Conservation (phyloP, 2,888 invertebrate genomes). For the Phlogophora meticulosa region DNA sequence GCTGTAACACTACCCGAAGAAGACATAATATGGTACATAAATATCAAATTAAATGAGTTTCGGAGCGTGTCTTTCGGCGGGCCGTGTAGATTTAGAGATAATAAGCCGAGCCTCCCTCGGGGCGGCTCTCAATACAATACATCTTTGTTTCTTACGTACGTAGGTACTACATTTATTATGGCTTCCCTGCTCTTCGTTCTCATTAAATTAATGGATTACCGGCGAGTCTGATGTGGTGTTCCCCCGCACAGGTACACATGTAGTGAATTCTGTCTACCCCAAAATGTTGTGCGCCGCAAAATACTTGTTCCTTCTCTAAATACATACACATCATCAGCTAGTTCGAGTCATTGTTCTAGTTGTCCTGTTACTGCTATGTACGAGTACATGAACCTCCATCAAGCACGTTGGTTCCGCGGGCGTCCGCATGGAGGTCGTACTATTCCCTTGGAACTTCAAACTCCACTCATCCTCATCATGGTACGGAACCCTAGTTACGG, state of each 20-base stretch:
- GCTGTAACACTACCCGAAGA: constrained; percentile 9
- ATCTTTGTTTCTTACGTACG: constrained; percentile 20
- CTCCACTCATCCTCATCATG: no score
- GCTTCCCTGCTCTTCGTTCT: constrained; percentile 19
- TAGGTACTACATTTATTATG: constrained; percentile 17
- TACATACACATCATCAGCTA: neutral
- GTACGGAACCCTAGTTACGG: no score
- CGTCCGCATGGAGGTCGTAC: no score
- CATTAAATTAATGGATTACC: constrained; percentile 32
- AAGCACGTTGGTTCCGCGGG: no score
- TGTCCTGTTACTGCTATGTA: no score
- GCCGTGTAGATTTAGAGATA: constrained; percentile 37
- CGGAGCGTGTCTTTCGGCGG: constrained; percentile 24
- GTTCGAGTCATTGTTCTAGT: no score
- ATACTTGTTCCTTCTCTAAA: neutral
- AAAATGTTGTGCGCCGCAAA: neutral
- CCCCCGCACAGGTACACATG: neutral
- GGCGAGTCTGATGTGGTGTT: constrained; percentile 5
- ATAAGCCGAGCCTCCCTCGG: constrained; percentile 32
- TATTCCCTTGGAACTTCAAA: no score
- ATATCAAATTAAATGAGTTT: constrained; percentile 36
- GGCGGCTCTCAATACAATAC: constrained; percentile 38
- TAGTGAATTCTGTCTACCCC: neutral
- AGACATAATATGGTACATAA: constrained; percentile 11
- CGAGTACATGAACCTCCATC: no score